Evolutionary conservation across 2,113 vertebrate genomes (phyloP).

Genomic region (Petroica traversi): DNA sequence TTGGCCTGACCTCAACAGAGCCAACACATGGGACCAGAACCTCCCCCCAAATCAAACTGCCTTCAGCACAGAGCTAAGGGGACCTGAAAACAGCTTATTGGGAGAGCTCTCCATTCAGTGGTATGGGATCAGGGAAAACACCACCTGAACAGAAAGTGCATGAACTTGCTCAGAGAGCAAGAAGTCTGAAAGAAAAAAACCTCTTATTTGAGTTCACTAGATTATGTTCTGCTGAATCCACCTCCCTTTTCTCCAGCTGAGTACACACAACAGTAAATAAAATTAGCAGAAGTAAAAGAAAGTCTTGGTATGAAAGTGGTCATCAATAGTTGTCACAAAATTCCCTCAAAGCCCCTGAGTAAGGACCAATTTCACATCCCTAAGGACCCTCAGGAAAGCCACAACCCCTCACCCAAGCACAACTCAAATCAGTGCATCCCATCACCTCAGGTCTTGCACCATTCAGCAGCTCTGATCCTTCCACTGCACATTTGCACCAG

Average conservation of each 20-base stretch:
- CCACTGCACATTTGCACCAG: rapidly evolving
- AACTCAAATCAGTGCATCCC: neutral
- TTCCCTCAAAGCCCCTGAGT: neutral
- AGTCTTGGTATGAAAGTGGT: neutral
- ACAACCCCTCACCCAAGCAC: no score
- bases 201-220: neutral
- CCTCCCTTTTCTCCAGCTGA: neutral
- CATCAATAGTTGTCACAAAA: neutral
- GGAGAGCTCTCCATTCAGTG: neutral
- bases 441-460: neutral
- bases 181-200: neutral
- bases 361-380: neutral
- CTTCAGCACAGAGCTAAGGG: rapidly evolving
- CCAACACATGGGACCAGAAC: neutral
- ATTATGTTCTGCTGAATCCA: rapidly evolving
- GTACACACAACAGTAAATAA: neutral
- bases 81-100: neutral
- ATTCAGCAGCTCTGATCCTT: neutral
- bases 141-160: neutral
- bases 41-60: neutral
- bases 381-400: neutral
- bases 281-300: neutral
- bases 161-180: neutral
- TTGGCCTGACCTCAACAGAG: neutral
- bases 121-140: neutral